These are phyloP conservation scores for Camelus bactrianus DNA, from an alignment of 2,113 vertebrate genomes.

Conservation along the genomic window DNA sequence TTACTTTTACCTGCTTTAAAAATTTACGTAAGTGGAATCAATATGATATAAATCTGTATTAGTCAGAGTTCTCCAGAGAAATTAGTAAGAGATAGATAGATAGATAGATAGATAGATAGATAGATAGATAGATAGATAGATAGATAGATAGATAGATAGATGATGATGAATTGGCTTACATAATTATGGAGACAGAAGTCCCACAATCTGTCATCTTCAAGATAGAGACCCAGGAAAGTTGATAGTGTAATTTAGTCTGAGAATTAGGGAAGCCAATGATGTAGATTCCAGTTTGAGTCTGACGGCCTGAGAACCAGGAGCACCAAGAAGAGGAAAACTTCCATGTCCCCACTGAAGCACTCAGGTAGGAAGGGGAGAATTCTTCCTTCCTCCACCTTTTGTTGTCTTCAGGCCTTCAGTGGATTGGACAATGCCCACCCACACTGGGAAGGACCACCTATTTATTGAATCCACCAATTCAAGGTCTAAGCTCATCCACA, in stretches of 20 bases:
- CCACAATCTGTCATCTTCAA: background rate
- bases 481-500: background rate
- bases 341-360: background rate
- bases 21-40: background rate
- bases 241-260: background rate
- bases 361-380: background rate
- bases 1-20: slow-evolving; percentile 8
- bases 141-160: background rate
- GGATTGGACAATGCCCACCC: background rate
- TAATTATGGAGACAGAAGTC: background rate
- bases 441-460: background rate
- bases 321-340: background rate
- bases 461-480: background rate
- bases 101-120: background rate
- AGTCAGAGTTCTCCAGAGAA: background rate
- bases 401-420: background rate
- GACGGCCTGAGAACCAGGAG: background rate
- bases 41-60: background rate
- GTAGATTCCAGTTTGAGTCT: background rate
- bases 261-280: background rate
- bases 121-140: background rate
- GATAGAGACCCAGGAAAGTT: background rate
- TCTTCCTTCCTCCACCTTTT: background rate
- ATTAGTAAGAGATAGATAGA: background rate
- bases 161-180: background rate